Percentiles rank a stretch among this genome's conserved stretches.
These are phyloP conservation scores for Aplochiton taeniatus DNA, from an alignment of 2,797 vertebrate genomes.

Conservation along the genomic window DNA sequence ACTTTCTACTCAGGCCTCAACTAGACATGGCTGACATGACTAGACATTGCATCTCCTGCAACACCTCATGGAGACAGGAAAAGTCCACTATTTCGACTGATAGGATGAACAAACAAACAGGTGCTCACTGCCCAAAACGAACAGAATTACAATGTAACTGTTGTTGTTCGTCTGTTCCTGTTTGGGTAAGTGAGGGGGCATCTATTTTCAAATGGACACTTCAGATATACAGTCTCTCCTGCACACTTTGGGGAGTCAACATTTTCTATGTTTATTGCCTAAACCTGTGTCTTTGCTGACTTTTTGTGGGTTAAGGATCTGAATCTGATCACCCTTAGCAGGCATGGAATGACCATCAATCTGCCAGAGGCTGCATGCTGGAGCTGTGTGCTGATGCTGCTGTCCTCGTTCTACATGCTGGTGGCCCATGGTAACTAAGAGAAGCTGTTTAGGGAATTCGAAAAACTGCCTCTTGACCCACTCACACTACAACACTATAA, in stretches of 20 bases:
- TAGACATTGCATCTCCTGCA: too few relatives aligned
- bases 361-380: slow-evolving; percentile 49
- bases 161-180: too few relatives aligned
- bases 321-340: slow-evolving; percentile 48
- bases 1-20: too few relatives aligned
- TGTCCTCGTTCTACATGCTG: neutral
- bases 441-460: neutral
- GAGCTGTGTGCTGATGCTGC: slow-evolving; percentile 2
- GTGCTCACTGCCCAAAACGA: too few relatives aligned
- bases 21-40: too few relatives aligned
- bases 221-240: slow-evolving; percentile 1
- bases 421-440: neutral
- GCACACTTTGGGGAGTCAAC: neutral
- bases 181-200: neutral
- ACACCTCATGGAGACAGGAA: too few relatives aligned
- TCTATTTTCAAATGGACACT: neutral
- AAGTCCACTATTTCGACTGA: too few relatives aligned
- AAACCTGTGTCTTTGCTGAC: neutral
- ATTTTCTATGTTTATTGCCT: neutral
- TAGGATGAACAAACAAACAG: too few relatives aligned
- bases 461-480: neutral
- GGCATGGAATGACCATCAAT: slow-evolving; percentile 44
- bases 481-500: neutral
- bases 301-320: slow-evolving; percentile 13
- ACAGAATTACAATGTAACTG: too few relatives aligned